Conservation (phyloP, 64 coral and sea anemone genomes). For the Actinia tenebrosa region DNA sequence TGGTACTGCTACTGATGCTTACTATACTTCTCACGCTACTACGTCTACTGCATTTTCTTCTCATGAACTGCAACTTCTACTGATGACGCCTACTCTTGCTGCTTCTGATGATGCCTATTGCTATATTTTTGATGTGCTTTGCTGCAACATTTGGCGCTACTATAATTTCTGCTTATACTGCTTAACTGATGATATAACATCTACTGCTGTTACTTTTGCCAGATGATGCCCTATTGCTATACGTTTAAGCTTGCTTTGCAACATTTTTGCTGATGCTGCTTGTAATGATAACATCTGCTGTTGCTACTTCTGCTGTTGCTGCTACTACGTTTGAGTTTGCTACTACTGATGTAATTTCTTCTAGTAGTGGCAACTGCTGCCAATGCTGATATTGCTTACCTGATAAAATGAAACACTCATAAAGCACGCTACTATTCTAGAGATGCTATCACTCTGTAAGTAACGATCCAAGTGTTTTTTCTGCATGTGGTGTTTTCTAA, state of each 20-base stretch:
- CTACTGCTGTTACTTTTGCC: too few species aligned
- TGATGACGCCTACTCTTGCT: neutral
- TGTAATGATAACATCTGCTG: neutral
- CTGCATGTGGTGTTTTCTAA: neutral
- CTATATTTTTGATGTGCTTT: neutral
- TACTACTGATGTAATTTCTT: neutral
- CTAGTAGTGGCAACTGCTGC: neutral
- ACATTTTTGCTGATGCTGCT: too few species aligned
- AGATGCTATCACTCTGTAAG: too few species aligned
- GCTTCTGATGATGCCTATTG: neutral
- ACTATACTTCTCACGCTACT: neutral
- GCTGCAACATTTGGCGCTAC: neutral
- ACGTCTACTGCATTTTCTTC: neutral
- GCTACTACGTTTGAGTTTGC: neutral
- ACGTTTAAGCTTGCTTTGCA: too few species aligned
- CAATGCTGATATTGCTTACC: too few species aligned
- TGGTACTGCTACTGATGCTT: too few species aligned
- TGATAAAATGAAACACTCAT: too few species aligned
- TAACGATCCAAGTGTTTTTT: too few species aligned
- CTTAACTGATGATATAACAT: too few species aligned
- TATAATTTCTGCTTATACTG: neutral
- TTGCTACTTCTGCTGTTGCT: neutral
- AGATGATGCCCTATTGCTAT: too few species aligned
- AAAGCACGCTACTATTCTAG: neutral
- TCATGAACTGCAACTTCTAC: neutral